phyloP scores from a whole-genome alignment of 2,888 invertebrate genomes.

The Drosophila rellima region DNA sequence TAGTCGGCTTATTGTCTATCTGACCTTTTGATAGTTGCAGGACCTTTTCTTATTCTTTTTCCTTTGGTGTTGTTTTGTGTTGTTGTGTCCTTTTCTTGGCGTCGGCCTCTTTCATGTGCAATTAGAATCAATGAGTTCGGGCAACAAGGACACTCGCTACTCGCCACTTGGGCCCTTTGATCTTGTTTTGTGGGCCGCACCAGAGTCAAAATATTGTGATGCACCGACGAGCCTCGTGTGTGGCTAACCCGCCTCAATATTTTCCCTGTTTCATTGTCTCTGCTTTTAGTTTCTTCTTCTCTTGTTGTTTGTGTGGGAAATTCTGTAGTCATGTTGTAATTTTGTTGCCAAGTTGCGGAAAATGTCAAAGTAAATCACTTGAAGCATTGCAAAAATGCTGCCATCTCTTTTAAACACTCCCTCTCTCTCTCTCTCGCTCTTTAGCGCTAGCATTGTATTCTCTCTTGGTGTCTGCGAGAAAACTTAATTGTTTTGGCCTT shows the following conservation, averaged over 20 bases:
- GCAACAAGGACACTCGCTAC: constrained; percentile 59
- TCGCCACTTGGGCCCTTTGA: constrained; percentile 34
- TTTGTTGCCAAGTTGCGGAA: constrained; percentile 50
- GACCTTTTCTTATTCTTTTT: constrained; percentile 30
- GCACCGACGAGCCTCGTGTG: constrained; percentile 47
- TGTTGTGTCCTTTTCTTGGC: constrained; percentile 8
- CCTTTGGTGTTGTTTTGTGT: background rate
- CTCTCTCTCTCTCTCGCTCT: background rate
- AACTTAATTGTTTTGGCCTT: constrained; percentile 83
- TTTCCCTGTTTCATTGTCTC: no score
- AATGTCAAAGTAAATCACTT: constrained; percentile 48
- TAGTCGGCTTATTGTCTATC: constrained; percentile 54
- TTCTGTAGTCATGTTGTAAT: constrained; percentile 54
- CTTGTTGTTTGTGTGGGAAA: constrained; percentile 56
- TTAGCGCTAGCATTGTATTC: background rate
- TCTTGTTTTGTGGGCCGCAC: constrained; percentile 57
- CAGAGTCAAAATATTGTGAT: constrained; percentile 74
- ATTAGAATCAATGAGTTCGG: constrained; percentile 71
- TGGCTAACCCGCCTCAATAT: constrained; percentile 34
- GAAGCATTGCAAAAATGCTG: constrained; percentile 42
- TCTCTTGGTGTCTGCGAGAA: constrained; percentile 41
- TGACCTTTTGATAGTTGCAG: constrained; percentile 56
- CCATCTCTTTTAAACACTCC: background rate
- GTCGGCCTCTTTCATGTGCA: constrained; percentile 71
- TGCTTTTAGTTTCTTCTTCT: background rate